These are phyloP conservation scores for Galaxea fascicularis DNA, from an alignment of 92 coral and sea anemone species.

Conservation along the genomic window DNA sequence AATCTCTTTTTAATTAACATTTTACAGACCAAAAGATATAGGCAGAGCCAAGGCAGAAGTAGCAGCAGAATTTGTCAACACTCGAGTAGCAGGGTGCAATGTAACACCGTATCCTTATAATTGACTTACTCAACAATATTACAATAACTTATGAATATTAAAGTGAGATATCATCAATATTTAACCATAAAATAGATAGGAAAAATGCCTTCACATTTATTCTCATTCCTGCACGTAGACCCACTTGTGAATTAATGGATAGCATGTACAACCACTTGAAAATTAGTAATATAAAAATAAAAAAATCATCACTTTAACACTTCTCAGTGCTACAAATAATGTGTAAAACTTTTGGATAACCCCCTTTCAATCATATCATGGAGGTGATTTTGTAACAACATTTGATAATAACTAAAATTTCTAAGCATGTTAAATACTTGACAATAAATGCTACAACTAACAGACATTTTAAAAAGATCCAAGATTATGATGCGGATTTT, in stretches of 20 bases:
- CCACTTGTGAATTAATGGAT: too few species aligned
- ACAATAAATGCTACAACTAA: neutral
- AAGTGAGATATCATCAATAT: too few species aligned
- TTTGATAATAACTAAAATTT: neutral
- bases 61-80: slow-evolving; percentile 94
- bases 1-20: neutral
- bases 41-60: slow-evolving; percentile 93
- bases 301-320: too few species aligned
- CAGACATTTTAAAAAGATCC: slow-evolving; percentile 95
- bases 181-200: too few species aligned
- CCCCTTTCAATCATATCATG: too few species aligned
- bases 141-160: too few species aligned
- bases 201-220: too few species aligned
- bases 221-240: too few species aligned
- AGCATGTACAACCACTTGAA: too few species aligned
- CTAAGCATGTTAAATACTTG: neutral
- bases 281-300: too few species aligned
- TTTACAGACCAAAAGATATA: slow-evolving; percentile 89
- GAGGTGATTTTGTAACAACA: neutral
- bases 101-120: slow-evolving; percentile 93
- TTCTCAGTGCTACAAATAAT: too few species aligned
- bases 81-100: slow-evolving; percentile 85
- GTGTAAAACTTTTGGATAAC: too few species aligned
- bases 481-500: slow-evolving; percentile 92
- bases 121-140: neutral